Evolutionary conservation across 2,797 vertebrate species (phyloP), one percentile per base, ranked within the genome.

Genomic region (Botia kubotai): DNA sequence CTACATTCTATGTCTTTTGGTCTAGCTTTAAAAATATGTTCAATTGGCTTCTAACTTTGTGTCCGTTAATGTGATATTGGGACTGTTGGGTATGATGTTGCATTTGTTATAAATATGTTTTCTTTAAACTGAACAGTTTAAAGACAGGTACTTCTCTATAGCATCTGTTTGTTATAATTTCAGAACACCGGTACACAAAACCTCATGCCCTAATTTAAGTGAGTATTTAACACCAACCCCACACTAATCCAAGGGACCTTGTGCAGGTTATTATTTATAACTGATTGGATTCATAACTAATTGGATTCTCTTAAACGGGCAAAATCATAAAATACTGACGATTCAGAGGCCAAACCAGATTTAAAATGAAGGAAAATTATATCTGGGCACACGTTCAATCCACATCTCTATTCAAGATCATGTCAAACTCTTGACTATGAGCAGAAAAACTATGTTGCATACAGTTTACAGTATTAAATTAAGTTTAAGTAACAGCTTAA

Each of bases 391-490:
- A 67, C 33, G 46, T 82, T 71, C 46, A 84, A 83, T 79, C 86
- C 86, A 65, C 72, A 72, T 81, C 75, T 58, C 67, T 55, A 57
- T 79, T 75, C 79, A 23, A 90, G 90, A 90, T 91, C 86, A 89
- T 89, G 90, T 92, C 87, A 62, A 83, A 88, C 73, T 88, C 77
- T 87, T 13, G 77, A 86, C 86, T 79, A 83, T 75, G 77, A 86
- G 81, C 74, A 82, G 84, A 80, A 92, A 92, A 92, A 91, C 92
- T 89, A 93, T 93, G 89, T 52, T 84, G 86, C 53, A 66, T 84
- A 79, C 75, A 89, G 89, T 90, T 92, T 87, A 90, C 88, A 91
- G 92, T 89, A 91, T 93, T 93, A 92, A 89, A 90, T 39, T 66
- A 39, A 66, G 17, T 4, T 17, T 17, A 16, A 16, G 1, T 53